Conservation (phyloP, 2,797 vertebrate genomes). For the Momotus momota region DNA sequence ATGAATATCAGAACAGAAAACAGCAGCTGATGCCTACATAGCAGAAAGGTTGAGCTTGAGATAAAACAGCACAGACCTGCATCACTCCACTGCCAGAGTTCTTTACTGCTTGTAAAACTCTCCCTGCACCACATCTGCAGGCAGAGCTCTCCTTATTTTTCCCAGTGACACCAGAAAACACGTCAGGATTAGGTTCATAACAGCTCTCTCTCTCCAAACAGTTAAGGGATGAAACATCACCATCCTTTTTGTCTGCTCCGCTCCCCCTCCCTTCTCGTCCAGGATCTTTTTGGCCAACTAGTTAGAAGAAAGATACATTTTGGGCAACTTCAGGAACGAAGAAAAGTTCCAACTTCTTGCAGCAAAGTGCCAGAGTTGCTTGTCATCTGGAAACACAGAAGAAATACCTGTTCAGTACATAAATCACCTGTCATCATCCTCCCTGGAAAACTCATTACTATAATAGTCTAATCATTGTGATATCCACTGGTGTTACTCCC, state of each 20-base stretch:
- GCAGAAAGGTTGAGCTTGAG: not conserved
- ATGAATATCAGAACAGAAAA: not conserved
- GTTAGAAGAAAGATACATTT: not conserved
- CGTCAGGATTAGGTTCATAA: not conserved
- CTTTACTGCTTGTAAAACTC: not conserved
- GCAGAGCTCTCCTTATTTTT: not conserved
- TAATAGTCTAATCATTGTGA: slow-evolving; percentile 41
- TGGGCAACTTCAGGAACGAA: not conserved
- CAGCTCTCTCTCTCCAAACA: not conserved
- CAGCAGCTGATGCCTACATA: not conserved
- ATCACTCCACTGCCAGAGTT: not conserved
- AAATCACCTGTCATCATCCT: slow-evolving; percentile 25
- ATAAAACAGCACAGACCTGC: not conserved
- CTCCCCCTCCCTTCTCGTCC: not conserved
- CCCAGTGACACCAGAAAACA: not conserved
- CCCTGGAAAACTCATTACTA: slow-evolving; percentile 38
- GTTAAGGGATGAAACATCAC: not conserved
- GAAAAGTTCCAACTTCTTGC: not conserved
- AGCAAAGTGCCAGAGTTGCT: not conserved
- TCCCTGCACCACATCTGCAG: not conserved
- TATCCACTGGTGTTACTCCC: slow-evolving; percentile 22
- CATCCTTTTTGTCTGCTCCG: not conserved
- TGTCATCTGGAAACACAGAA: not conserved
- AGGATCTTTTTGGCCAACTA: not conserved
- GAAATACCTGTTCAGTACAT: slow-evolving; percentile 1